Evolutionary conservation across 2,113 vertebrate genomes (phyloP), one percentile per base, ranked within the genome.

Genomic region (Scophthalmus maximus): DNA sequence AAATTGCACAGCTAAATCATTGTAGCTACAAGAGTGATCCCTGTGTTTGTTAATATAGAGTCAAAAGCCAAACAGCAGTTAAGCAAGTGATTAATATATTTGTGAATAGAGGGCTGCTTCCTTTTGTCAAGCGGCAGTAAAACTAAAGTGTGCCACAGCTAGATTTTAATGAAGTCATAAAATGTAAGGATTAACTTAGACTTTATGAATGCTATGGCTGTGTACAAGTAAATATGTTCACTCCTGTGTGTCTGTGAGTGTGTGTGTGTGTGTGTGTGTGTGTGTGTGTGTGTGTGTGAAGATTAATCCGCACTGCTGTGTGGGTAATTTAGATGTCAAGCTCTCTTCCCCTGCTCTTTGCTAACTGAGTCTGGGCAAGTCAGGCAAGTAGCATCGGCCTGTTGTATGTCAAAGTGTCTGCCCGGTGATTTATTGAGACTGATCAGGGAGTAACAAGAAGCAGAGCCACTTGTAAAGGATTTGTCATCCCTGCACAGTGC

Each of bases 321-420:
- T 71, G 68, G 78, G 81, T 90, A 86, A 89, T 90, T 90, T 87
- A 83, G 73, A 85, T 74, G 87, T 91, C 85, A 90, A 51, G 65
- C 55, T 49, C 46, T 81, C 72, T 59, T 79, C 73, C 59, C 63
- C 63, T 52, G 73, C 53, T 80, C 66, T 66, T 56, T 76, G 68
- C 76, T 75, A 71, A 61, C 60, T 60, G 67, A 61, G 68, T 84
- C 70, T 60, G 68, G 55, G 38, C 68, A 27, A 42, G 58, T 64
- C 65, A 47, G 64, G 50, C 47, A 1, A 69, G 68, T 38, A 8
- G 55, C 23, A 23, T 59, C 10, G 8, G 22, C 25, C 62, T 40
- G 66, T 60, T 81, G 76, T 77, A 22, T 79, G 77, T 86, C 78
- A 61, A 66, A 73, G 59, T 51, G 80, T 74, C 67, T 36, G 61